A percentile compares a stretch with the other conserved stretches of the same genome.
Conservation (phyloP, 2,888 invertebrate species). For the Cloeon dipterum region DNA sequence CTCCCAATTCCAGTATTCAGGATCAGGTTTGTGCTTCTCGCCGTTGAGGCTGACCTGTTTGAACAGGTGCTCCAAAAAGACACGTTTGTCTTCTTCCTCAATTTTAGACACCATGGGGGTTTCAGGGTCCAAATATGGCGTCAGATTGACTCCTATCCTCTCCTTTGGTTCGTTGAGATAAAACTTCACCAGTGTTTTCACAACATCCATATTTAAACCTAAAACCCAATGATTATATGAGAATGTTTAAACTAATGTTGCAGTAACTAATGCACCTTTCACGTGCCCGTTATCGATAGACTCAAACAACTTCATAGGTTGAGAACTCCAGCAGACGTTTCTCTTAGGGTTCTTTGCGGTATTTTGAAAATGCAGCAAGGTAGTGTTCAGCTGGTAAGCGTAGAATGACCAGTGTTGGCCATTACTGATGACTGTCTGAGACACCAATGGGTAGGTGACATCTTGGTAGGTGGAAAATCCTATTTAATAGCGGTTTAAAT, state of each 20-base stretch:
- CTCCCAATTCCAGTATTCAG: slow-evolving; percentile 64
- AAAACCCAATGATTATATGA: neutral
- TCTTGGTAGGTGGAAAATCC: slow-evolving; percentile 79
- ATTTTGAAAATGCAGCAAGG: slow-evolving; percentile 35
- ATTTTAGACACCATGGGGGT: slow-evolving; percentile 38
- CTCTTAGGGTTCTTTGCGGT: slow-evolving; percentile 38
- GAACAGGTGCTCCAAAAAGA: slow-evolving; percentile 42
- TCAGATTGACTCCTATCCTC: slow-evolving; percentile 34
- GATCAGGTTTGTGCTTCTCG: slow-evolving; percentile 30
- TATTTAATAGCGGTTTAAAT: no score
- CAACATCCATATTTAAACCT: slow-evolving; percentile 58
- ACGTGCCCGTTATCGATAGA: slow-evolving; percentile 40
- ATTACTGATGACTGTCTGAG: slow-evolving; percentile 74
- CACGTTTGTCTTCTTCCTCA: slow-evolving; percentile 33
- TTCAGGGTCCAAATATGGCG: slow-evolving; percentile 42
- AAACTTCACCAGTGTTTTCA: slow-evolving; percentile 47
- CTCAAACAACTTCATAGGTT: slow-evolving; percentile 48
- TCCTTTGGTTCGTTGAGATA: slow-evolving; percentile 45
- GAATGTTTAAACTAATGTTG: neutral
- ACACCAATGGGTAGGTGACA: slow-evolving; percentile 69
- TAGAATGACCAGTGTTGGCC: slow-evolving; percentile 71
- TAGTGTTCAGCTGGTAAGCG: slow-evolving; percentile 81
- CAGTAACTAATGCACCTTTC: slow-evolving; percentile 13
- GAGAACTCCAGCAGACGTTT: slow-evolving; percentile 62
- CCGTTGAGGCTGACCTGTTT: slow-evolving; percentile 46